Conservation (phyloP, 2,113 vertebrate species). For the Nematolebias whitei region DNA sequence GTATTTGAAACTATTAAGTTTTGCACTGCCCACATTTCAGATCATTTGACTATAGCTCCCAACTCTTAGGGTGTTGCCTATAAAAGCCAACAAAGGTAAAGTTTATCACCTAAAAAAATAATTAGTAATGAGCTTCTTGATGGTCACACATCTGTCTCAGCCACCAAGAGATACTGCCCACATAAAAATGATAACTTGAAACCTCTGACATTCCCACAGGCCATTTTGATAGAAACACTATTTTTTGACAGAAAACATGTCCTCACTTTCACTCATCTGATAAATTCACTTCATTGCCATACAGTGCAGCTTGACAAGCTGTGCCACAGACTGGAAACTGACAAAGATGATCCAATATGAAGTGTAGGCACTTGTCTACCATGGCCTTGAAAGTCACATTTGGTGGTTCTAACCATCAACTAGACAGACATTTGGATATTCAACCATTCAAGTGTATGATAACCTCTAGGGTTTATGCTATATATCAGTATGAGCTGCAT, state of each 20-base stretch:
- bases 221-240: constrained; percentile 13
- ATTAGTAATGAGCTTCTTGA: constrained; percentile 4
- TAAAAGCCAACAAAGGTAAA: constrained; percentile 3
- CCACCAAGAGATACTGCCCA: neutral
- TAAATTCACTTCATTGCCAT: constrained; percentile 35
- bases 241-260: constrained; percentile 6
- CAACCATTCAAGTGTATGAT: constrained; percentile 36
- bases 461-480: constrained; percentile 60
- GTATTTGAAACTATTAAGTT: constrained; percentile 21
- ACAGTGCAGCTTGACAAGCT: constrained; percentile 19
- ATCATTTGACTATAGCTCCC: constrained; percentile 13
- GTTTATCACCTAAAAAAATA: neutral
- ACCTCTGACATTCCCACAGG: neutral
- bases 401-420: constrained; percentile 21
- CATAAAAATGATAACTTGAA: constrained; percentile 1
- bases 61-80: neutral
- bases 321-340: constrained; percentile 27
- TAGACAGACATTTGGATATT: constrained; percentile 10
- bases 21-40: constrained; percentile 6
- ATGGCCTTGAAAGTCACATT: constrained; percentile 33
- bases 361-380: neutral
- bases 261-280: constrained; percentile 31
- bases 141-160: constrained; percentile 12
- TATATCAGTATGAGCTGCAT: constrained; percentile 73
- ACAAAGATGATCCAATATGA: constrained; percentile 42